Evolutionary conservation across 2,797 vertebrate genomes (phyloP).

Genomic region (Saxicola maurus): DNA sequence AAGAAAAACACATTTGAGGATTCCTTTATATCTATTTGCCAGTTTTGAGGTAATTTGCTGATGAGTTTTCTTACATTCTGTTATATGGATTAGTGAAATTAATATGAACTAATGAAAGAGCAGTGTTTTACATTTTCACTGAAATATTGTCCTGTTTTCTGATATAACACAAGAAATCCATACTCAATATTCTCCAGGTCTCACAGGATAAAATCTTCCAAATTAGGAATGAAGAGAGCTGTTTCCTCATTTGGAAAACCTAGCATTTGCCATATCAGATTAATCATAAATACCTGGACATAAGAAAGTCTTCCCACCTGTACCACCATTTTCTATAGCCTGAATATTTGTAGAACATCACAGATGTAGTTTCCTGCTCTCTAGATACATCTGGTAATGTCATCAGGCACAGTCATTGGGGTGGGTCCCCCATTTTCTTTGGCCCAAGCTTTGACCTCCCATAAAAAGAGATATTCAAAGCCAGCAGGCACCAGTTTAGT

Average conservation of each 20-base stretch:
- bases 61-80: background rate
- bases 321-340: background rate
- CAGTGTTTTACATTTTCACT: background rate
- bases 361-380: background rate
- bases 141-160: background rate
- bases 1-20: background rate
- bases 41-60: background rate
- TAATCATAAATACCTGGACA: background rate
- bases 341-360: background rate
- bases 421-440: conserved; percentile 44
- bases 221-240: background rate
- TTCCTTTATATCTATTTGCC: background rate
- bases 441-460: conserved; percentile 25
- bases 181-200: background rate
- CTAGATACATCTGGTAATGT: conserved; percentile 9
- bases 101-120: background rate
- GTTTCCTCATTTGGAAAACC: background rate
- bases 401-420: conserved; percentile 4
- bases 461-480: conserved; percentile 17
- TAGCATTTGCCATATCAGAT: background rate
- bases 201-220: background rate
- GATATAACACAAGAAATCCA: background rate
- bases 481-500: background rate
- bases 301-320: background rate
- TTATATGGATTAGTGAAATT: background rate